Evolutionary conservation across 2,888 invertebrate species (phyloP).

Genomic region (Allolobophora icterica): DNA sequence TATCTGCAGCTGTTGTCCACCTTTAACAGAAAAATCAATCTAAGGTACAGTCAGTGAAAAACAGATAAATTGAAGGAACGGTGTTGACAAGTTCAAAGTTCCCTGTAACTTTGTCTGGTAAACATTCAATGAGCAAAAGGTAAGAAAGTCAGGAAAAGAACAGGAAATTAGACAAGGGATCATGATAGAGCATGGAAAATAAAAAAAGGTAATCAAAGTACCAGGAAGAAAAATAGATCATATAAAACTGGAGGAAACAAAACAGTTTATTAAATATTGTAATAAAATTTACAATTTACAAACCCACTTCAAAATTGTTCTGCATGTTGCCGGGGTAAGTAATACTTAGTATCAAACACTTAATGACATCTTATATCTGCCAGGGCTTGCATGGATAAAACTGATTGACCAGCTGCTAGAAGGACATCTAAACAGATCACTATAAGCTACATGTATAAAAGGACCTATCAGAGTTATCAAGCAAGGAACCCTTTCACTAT

Average conservation of each 20-base stretch:
- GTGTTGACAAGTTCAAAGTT: not conserved
- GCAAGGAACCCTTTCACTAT: not conserved
- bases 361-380: too few species aligned
- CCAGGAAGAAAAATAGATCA: too few species aligned
- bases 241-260: not conserved
- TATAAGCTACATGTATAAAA: not conserved
- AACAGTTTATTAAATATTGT: not conserved
- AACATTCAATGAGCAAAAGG: too few species aligned
- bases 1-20: not conserved
- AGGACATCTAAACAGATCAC: not conserved
- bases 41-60: not conserved
- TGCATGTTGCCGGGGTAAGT: too few species aligned
- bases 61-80: not conserved
- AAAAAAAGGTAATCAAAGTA: not conserved
- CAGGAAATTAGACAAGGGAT: not conserved
- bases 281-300: not conserved
- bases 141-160: not conserved
- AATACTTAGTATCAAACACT: too few species aligned
- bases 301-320: too few species aligned
- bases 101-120: not conserved
- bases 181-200: not conserved
- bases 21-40: not conserved
- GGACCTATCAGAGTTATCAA: not conserved
- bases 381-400: not conserved
- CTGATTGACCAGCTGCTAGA: not conserved